Evolutionary conservation across 2,888 invertebrate species (phyloP), one percentile per base, ranked within the genome.

Genomic region (Stenodera caucasica): DNA sequence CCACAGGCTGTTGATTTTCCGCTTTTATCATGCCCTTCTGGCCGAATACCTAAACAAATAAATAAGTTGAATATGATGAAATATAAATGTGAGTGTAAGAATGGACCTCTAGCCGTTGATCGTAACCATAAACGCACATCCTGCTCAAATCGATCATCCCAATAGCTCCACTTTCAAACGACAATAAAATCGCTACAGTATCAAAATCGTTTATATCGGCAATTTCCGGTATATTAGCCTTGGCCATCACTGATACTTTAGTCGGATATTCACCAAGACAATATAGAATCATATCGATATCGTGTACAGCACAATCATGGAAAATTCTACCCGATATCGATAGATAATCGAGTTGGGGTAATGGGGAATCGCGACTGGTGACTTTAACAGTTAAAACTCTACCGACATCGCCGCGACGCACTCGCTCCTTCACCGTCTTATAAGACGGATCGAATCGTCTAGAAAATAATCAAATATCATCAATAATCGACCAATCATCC

Each of bases 271-370:
- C 87, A 0, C 86, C 86, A 26, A 88, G 75, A 32, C 88, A 75
- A 86, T 87, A 89, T 60, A 86, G 85, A 7, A 85, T 75, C 77
- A 87, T 82, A 70, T 90, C 89, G 59, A 90, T 82, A 73, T 90
- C 89, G 68, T 90, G 89, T 1, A 90, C 87, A 57, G 86, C 81
- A 67, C 88, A 87, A 74, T 90, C 90, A 61, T 88, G 86, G 75
- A 88, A 88, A 33, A 90, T 86, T 12, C 88, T 88, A 67, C 88
- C 88, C 66, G 88, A 88, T 12, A 77, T 78, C 66, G 81, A 82
- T 14, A 89, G 78, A 71, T 88, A 90, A 0, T 84, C 85, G 12
- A 88, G 75, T 0, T 84, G 77, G 0, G 89, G 88, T 60, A 87
- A 76, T 0, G 89, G 89, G 14, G 86, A 86, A 72, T 90, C 89